Evolutionary conservation across 92 coral and sea anemone species (phyloP).

Genomic region (Virgularia gustaviana): DNA sequence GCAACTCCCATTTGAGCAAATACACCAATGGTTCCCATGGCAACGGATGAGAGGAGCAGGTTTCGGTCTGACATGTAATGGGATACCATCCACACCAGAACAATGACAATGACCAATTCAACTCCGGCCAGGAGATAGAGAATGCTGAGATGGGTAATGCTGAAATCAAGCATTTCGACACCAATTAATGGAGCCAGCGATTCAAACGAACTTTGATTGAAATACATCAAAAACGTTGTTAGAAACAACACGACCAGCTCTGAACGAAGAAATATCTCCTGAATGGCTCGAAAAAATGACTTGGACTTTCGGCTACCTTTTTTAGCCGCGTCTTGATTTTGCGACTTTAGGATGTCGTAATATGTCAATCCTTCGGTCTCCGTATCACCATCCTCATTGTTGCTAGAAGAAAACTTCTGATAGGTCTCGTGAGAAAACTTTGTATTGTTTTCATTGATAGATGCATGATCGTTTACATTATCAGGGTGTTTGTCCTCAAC

Average conservation of each 20-base stretch:
- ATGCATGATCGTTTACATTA: no score
- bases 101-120: constrained; percentile 12
- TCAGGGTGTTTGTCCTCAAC: no score
- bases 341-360: no score
- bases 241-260: constrained; percentile 12
- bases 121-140: constrained; percentile 7
- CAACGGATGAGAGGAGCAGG: constrained; percentile 13
- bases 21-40: constrained; percentile 26
- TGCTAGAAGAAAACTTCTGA: no score
- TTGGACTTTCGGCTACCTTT: no score
- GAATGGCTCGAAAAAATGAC: no score
- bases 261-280: no score
- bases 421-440: no score
- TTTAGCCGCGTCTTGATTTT: no score
- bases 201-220: constrained; percentile 23
- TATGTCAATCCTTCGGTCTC: no score
- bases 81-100: constrained; percentile 8
- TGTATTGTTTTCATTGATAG: no score
- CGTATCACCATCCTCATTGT: no score
- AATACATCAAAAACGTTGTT: constrained; percentile 16
- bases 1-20: constrained; percentile 22
- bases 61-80: constrained; percentile 10
- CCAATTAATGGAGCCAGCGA: constrained; percentile 21
- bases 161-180: constrained; percentile 1
- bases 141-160: constrained; percentile 10